Percentiles rank a stretch among this genome's conserved stretches.
These are phyloP conservation scores for Carterocephalus palaemon DNA, from an alignment of 2,888 invertebrate genomes.

Conservation along the genomic window DNA sequence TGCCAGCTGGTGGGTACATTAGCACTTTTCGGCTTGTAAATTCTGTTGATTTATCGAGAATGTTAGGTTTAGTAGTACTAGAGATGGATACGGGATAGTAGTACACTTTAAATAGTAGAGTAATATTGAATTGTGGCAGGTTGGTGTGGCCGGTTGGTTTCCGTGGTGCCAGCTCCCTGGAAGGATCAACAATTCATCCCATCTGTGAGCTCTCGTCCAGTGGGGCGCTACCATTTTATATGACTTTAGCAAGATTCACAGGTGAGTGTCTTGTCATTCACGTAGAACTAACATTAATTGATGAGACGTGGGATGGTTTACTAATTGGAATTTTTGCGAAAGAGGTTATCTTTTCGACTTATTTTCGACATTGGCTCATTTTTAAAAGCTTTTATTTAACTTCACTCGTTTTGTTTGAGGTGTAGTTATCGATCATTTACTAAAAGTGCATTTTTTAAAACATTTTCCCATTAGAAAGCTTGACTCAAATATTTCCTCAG, in stretches of 20 bases:
- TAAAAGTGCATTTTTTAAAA: too few relatives aligned
- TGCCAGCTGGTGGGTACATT: constrained; percentile 75
- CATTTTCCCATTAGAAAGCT: too few relatives aligned
- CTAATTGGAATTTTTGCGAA: constrained; percentile 21
- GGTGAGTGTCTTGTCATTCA: constrained; percentile 80
- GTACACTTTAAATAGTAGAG: constrained; percentile 42
- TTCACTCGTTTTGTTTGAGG: too few relatives aligned
- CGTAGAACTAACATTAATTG: constrained; percentile 3
- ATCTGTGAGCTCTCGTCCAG: constrained; percentile 84
- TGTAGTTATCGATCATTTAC: too few relatives aligned
- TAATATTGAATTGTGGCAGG: constrained; percentile 59
- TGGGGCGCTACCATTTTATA: constrained; percentile 96
- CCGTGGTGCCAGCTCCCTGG: constrained; percentile 59
- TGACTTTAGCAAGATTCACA: constrained; percentile 97
- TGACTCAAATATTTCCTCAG: too few relatives aligned
- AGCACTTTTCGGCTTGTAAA: constrained; percentile 58
- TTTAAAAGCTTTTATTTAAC: too few relatives aligned
- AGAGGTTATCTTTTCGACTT: neutral
- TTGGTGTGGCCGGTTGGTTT: constrained; percentile 59
- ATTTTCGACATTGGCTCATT: too few relatives aligned
- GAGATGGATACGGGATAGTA: constrained; percentile 37
- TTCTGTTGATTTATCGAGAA: constrained; percentile 50
- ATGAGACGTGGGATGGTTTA: neutral
- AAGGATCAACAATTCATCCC: constrained; percentile 74
- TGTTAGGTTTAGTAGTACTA: constrained; percentile 30